Base-by-base conservation (phyloP, 2,888 invertebrate genomes). In the Drosophila mimetica region DNA sequence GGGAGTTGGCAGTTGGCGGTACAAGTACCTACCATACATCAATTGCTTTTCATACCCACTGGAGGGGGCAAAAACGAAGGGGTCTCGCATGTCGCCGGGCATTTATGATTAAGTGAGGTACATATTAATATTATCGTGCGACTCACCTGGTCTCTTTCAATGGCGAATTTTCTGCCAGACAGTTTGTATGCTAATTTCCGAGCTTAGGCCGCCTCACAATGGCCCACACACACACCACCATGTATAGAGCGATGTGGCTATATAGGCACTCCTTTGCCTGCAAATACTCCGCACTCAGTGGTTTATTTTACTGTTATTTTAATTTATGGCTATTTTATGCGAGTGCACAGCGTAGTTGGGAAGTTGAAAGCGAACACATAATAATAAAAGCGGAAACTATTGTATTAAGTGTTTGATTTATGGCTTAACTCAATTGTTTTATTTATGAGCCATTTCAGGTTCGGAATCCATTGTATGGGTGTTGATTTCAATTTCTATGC, bases 371-470 rank as follows among this genome's bases (percentile, higher is more conserved):
- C 78, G 69, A 81, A 71, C 76, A 84, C 83, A 84, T 88, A 84
- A 86, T 88, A 88, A 88, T 86, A 84, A 84, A 86, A 84, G 84
- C 88, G 84, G 84, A 84, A 84, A 88, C 84, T 84, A 84, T 84
- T 84, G 88, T 84, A 88, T 84, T 88, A 84, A 84, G 84, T 84
- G 84, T 84, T 84, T 84, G 84, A 84, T 84, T 84, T 84, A 84
- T 84, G 87, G 75, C 76, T 81, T 84, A 78, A 81, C 81, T 84
- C 83, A 84, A 84, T 84, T 86, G 83, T 88, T 88, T 86, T 86
- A 86, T 84, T 84, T 88, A 84, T 88, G 88, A 86, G 64, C 70
- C 64, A 64, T 69, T 69, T 44, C 42, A 54, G 70, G 42, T 37
- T 63, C 53, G 14, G 65, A 39, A 22, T 16, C 64, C 50, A 72